Conservation (phyloP, 2,113 vertebrate species). For the Periophthalmus modestus region DNA sequence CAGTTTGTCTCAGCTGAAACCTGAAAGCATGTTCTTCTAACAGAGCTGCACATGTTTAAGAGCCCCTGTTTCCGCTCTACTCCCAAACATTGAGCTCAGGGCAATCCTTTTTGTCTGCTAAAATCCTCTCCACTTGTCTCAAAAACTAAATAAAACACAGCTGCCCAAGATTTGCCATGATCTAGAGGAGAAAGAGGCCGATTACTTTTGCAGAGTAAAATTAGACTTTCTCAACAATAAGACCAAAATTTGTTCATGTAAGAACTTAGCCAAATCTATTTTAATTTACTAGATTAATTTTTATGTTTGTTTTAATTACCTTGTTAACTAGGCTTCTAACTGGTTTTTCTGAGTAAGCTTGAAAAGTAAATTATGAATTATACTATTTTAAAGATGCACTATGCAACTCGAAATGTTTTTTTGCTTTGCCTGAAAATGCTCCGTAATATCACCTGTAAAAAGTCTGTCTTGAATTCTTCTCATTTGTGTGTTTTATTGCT, state of each 20-base stretch:
- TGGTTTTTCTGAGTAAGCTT: background rate
- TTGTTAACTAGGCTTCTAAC: too few relatives aligned
- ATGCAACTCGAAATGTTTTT: too few relatives aligned
- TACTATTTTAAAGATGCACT: conserved; percentile 7
- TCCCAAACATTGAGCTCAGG: conserved; percentile 62
- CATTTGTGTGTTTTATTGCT: too few relatives aligned
- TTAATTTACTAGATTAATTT: background rate
- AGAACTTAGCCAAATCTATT: background rate
- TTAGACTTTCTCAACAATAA: background rate
- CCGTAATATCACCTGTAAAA: too few relatives aligned
- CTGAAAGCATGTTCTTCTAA: conserved; percentile 46
- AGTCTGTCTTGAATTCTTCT: too few relatives aligned
- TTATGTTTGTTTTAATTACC: too few relatives aligned
- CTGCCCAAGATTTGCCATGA: conserved; percentile 47
- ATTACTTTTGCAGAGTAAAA: conserved; percentile 31
- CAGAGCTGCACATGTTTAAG: conserved; percentile 46
- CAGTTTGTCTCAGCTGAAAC: conserved; percentile 13
- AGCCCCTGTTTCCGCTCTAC: conserved; percentile 47
- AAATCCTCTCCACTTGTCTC: conserved; percentile 59
- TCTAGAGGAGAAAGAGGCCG: background rate
- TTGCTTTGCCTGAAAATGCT: too few relatives aligned
- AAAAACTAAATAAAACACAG: conserved; percentile 69
- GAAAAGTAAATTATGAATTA: background rate
- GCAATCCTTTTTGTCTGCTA: conserved; percentile 42
- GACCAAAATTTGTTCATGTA: background rate